Percentiles rank a stretch among this genome's conserved stretches.
These are phyloP conservation scores for Macrostomum lignano DNA, from an alignment of 1,140 invertebrate genomes.

Conservation along the genomic window DNA sequence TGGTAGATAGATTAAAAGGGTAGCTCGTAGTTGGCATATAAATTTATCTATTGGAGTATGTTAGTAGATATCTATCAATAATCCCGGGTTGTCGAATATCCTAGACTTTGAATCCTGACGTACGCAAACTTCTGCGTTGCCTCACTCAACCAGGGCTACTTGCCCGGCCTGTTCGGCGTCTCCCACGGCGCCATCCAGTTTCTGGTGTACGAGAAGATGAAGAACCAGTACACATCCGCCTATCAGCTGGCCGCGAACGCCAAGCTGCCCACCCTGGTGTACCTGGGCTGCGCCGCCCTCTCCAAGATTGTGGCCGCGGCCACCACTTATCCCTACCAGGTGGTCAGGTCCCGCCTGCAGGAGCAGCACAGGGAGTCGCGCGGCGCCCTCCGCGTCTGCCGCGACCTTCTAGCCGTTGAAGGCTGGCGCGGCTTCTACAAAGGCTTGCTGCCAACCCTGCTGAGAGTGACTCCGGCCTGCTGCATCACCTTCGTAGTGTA, in stretches of 20 bases:
- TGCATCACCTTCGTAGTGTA: slow-evolving; percentile 82
- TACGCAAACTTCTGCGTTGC: no score
- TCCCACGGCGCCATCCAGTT: slow-evolving; percentile 92
- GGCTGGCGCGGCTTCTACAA: slow-evolving; percentile 73
- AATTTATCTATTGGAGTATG: no score
- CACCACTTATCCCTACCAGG: slow-evolving; percentile 84
- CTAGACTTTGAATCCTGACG: no score
- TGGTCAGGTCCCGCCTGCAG: slow-evolving; percentile 66
- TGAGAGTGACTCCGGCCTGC: slow-evolving; percentile 65
- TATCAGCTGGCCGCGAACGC: no score
- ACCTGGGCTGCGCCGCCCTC: no score
- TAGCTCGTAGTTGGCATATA: no score
- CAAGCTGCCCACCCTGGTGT: no score
- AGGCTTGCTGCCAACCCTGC: slow-evolving; percentile 55
- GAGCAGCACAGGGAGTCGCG: slow-evolving; percentile 66
- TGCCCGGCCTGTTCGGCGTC: slow-evolving; percentile 84
- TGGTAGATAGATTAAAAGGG: no score
- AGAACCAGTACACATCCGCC: slow-evolving; percentile 62
- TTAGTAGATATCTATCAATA: no score
- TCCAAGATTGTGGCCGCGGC: slow-evolving; percentile 77
- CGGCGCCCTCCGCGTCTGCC: slow-evolving; percentile 46
- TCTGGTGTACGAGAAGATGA: slow-evolving; percentile 93
- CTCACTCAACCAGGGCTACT: no score
- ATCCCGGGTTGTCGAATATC: no score
- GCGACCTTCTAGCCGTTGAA: slow-evolving; percentile 31